phyloP scores from a whole-genome alignment of 1,140 invertebrate species.

The Muscidifurax raptorellus region DNA sequence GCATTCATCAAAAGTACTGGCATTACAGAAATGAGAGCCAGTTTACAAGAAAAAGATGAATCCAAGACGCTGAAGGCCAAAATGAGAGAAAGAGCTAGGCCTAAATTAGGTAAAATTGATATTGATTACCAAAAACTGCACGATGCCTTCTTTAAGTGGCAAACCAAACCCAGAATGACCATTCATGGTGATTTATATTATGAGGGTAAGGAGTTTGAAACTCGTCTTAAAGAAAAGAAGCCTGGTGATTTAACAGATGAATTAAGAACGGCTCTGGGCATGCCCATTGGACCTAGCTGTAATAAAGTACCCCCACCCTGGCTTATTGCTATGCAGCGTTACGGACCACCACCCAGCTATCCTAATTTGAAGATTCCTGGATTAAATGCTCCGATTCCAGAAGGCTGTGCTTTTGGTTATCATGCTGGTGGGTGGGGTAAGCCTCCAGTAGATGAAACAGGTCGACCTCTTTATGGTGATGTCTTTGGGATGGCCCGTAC shows the following conservation, averaged over 20 bases:
- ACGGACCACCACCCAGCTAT: conserved; percentile 99
- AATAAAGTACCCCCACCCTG: conserved; percentile 97
- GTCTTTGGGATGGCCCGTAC: conserved; percentile 88
- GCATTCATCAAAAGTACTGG: conserved; percentile 99
- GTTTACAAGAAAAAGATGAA: conserved; percentile 98
- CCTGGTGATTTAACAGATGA: conserved; percentile 98
- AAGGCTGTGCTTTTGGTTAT: conserved; percentile 98
- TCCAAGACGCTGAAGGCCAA: conserved; percentile 97
- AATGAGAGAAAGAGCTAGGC: conserved; percentile 97
- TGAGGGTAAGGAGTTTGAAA: conserved; percentile 99
- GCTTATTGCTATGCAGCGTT: conserved; percentile 99
- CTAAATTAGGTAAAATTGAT: conserved; percentile 99
- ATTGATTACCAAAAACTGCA: conserved; percentile 99
- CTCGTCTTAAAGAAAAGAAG: conserved; percentile 97
- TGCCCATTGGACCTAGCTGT: conserved; percentile 96
- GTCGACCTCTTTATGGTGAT: conserved; percentile 98
- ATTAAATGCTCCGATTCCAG: conserved; percentile 95
- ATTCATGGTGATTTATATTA: conserved; percentile 99
- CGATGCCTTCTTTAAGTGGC: conserved; percentile 99
- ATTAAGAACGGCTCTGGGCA: conserved; percentile 95
- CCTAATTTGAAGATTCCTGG: conserved; percentile 98
- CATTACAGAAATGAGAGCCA: conserved; percentile 99
- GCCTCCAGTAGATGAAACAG: conserved; percentile 99
- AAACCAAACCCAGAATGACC: conserved; percentile 99
- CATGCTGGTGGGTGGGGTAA: conserved; percentile 99